These are phyloP conservation scores for Ptilorrhoa leucosticta DNA, from an alignment of 2,113 vertebrate genomes.

Conservation along the genomic window DNA sequence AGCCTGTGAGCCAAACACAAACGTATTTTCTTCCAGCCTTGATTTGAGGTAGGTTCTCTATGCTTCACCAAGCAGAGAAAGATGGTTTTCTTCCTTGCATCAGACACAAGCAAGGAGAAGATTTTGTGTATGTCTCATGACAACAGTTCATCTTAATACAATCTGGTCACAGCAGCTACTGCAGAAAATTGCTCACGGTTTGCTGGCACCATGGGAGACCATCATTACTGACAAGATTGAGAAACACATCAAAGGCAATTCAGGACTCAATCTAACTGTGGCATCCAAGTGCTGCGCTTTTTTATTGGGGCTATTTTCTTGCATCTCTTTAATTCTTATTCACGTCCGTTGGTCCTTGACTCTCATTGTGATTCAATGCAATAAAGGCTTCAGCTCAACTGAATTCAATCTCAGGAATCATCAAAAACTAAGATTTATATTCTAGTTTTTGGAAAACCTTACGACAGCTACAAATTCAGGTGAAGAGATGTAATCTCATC, in stretches of 20 bases:
- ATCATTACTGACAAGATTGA: constrained; percentile 67
- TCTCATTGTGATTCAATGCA: constrained; percentile 16
- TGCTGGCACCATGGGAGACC: constrained; percentile 62
- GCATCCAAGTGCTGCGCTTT: not conserved
- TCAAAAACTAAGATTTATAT: constrained; percentile 49
- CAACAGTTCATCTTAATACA: constrained; percentile 71
- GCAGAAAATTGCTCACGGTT: constrained; percentile 68
- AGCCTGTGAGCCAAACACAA: not conserved
- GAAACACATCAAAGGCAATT: constrained; percentile 64
- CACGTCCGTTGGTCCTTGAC: constrained; percentile 23
- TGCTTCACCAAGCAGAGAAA: constrained; percentile 30
- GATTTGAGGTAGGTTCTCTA: not conserved
- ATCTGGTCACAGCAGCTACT: constrained; percentile 65
- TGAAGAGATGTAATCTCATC: not conserved
- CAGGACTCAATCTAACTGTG: constrained; percentile 48
- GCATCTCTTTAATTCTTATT: constrained; percentile 64
- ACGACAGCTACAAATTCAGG: not conserved
- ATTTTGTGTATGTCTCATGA: constrained; percentile 53
- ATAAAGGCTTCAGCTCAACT: constrained; percentile 37
- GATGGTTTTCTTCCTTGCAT: not conserved
- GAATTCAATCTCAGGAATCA: constrained; percentile 62
- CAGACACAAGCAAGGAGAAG: constrained; percentile 33
- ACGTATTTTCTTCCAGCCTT: not conserved
- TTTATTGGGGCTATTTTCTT: constrained; percentile 48
- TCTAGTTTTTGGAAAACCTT: constrained; percentile 28